phyloP scores from a whole-genome alignment of 2,888 invertebrate genomes.

The Microplitis manilae region DNA sequence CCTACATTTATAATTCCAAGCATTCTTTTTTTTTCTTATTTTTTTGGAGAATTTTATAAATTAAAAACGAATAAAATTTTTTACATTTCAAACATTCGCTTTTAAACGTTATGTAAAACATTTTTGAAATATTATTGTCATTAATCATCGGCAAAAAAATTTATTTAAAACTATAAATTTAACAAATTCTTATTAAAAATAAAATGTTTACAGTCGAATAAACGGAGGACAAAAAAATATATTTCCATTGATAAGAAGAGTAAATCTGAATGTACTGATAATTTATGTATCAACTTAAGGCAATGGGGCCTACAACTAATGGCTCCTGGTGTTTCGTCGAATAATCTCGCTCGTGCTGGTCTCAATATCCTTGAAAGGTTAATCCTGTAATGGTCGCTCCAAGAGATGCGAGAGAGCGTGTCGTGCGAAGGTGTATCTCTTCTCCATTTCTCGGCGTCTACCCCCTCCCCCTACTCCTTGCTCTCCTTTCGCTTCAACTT shows the following conservation, averaged over 20 bases:
- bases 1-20: constrained; percentile 50
- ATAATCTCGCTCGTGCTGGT: constrained; percentile 35
- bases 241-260: constrained; percentile 11
- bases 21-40: neutral
- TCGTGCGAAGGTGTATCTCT: constrained; percentile 61
- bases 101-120: neutral
- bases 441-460: constrained; percentile 25
- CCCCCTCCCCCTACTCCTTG: constrained; percentile 40
- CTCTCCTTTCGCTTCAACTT: constrained; percentile 32
- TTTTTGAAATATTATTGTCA: neutral
- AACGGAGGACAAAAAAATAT: neutral
- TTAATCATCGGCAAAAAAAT: neutral
- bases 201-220: neutral
- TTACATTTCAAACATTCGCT: neutral
- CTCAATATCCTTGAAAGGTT: constrained; percentile 59
- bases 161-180: neutral
- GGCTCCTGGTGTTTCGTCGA: constrained; percentile 36
- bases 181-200: neutral
- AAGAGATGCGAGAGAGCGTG: constrained; percentile 60
- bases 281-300: constrained; percentile 40
- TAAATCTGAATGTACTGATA: constrained; percentile 38
- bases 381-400: constrained; percentile 61
- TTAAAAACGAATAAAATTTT: constrained; percentile 3
- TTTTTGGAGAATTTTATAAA: neutral
- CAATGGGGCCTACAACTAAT: constrained; percentile 33